phyloP scores from a whole-genome alignment of 2,888 invertebrate species.

The Drosophila neoperkinsi region DNA sequence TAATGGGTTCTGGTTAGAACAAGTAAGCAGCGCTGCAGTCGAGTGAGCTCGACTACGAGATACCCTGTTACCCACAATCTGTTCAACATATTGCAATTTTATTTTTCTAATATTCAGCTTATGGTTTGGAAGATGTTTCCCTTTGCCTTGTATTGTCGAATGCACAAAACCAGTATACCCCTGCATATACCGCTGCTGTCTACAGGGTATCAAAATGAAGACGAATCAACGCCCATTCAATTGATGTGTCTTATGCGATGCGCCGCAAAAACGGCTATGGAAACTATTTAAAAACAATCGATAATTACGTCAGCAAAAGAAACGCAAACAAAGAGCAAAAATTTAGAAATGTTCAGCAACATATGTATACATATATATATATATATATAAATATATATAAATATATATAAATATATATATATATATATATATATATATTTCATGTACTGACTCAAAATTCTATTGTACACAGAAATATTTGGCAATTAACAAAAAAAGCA shows the following conservation, averaged over 20 bases:
- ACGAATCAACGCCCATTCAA: constrained; percentile 14
- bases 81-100: not conserved
- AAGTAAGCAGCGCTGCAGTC: not conserved
- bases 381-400: not conserved
- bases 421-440: constrained; percentile 27
- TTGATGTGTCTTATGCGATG: constrained; percentile 22
- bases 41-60: not conserved
- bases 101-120: not conserved
- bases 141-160: too few species aligned
- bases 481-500: constrained; percentile 58
- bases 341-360: constrained; percentile 10
- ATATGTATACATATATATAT: not conserved
- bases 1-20: too few species aligned
- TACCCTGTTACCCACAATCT: not conserved
- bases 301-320: constrained; percentile 69
- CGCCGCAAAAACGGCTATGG: constrained; percentile 2
- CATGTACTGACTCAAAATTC: constrained; percentile 54
- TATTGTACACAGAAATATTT: constrained; percentile 69
- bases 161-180: too few species aligned
- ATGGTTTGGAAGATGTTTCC: not conserved
- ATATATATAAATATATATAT: constrained; percentile 13
- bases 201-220: constrained; percentile 17
- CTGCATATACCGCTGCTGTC: not conserved
- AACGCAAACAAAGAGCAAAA: constrained; percentile 18
- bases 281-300: constrained; percentile 64